phyloP scores from a whole-genome alignment of 1,140 invertebrate genomes.

The Eupeodes corollae region DNA sequence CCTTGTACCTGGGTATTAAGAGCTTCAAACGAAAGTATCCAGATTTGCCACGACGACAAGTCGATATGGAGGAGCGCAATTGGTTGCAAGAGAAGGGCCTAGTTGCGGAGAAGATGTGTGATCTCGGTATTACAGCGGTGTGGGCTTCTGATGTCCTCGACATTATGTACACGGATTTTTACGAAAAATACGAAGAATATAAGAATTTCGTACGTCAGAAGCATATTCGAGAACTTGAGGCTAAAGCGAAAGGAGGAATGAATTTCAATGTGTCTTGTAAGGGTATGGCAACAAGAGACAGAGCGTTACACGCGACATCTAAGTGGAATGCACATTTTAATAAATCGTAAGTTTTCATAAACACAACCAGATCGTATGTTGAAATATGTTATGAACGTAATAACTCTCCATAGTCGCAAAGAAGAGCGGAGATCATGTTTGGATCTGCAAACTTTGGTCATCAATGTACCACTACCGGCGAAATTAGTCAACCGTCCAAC shows the following conservation, averaged over 20 bases:
- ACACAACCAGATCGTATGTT: neutral
- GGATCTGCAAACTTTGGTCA: slow-evolving; percentile 33
- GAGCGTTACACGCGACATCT: slow-evolving; percentile 74
- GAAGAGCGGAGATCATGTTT: slow-evolving; percentile 29
- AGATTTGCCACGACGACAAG: slow-evolving; percentile 67
- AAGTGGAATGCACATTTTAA: slow-evolving; percentile 84
- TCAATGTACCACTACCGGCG: slow-evolving; percentile 22
- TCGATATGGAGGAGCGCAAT: slow-evolving; percentile 82
- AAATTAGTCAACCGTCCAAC: slow-evolving; percentile 18
- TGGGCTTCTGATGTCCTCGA: slow-evolving; percentile 85
- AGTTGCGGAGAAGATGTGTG: slow-evolving; percentile 84
- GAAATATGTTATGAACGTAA: too few relatives aligned
- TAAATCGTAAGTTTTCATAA: slow-evolving; percentile 42
- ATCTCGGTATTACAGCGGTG: slow-evolving; percentile 84
- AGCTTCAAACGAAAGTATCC: slow-evolving; percentile 94
- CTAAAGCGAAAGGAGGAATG: slow-evolving; percentile 40
- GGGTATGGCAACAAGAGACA: slow-evolving; percentile 65
- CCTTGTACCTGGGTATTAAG: slow-evolving; percentile 83
- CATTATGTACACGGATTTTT: slow-evolving; percentile 90
- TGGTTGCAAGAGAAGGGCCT: slow-evolving; percentile 73
- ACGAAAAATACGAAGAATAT: slow-evolving; percentile 90
- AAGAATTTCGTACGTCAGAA: slow-evolving; percentile 68
- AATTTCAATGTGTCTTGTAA: slow-evolving; percentile 42
- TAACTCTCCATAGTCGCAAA: slow-evolving; percentile 18
- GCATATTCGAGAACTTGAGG: slow-evolving; percentile 40